Evolutionary conservation across 2,113 vertebrate species (phyloP), one percentile per base, ranked within the genome.

Genomic region (Acrocephalus arundinaceus): DNA sequence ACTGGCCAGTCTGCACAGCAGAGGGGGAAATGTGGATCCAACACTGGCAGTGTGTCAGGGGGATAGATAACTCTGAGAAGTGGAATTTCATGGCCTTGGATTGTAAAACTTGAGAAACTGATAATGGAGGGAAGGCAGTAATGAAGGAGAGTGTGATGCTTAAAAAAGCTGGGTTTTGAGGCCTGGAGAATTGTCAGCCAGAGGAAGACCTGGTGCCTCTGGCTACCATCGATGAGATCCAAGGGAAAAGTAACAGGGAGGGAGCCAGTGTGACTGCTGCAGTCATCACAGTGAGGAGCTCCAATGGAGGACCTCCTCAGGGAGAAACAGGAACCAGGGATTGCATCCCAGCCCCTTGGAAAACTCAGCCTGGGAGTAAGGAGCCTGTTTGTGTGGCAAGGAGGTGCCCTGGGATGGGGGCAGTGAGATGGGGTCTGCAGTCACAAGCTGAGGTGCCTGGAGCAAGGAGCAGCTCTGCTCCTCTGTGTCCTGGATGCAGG

Each of bases 41-140:
- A 9, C 37, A 2, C 7, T 31, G 55, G 45, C 15, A 12, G 52
- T 0, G 0, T 62, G 67, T 79, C 48, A 51, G 52, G 23, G 15
- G 20, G 28, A 62, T 37, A 68, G 79, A 37, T 76, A 37, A 71
- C 62, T 70, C 52, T 27, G 43, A 19, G 45, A 90, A 88, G 58
- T 51, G 63, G 15, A 46, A 37, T 58, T 79, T 90, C 49, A 76
- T 0, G 0, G 75, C 28, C 33, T 75, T 35, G 46, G 45, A 2
- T 41, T 84, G 57, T 71, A 79, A 71, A 88, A 90, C 43, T 55
- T 25, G 37, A 85, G 74, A 49, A 58, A 62, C 57, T 86, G 89
- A 8, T 80, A 46, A 63, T 14, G 35, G 46, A 24, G 43, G 12
- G 49, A 52, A 90, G 35, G 37, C 27, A 62, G n/a, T 17, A 68